These are phyloP conservation scores for Caenorhabditis wallacei DNA, from an alignment of 2,888 invertebrate genomes.

Conservation along the genomic window DNA sequence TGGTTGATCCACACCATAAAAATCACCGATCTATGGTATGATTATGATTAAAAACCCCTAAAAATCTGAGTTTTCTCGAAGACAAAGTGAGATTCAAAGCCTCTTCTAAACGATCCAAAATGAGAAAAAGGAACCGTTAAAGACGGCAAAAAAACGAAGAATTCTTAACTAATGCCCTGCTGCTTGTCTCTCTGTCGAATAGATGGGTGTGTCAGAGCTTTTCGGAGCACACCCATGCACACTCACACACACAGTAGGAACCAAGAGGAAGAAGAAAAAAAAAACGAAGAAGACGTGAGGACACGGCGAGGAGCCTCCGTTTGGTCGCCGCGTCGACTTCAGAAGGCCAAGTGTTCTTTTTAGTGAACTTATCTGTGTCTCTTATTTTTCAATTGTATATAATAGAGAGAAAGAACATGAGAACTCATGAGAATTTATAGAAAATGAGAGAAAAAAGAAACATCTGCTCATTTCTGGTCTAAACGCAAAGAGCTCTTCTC, in stretches of 20 bases:
- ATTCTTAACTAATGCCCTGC: constrained; percentile 15
- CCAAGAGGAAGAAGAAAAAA: constrained; percentile 7
- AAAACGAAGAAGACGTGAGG: constrained; percentile 13
- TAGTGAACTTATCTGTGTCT: constrained; percentile 22
- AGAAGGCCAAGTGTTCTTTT: constrained; percentile 59
- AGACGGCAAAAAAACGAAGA: not conserved
- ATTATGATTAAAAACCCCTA: no score
- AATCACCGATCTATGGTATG: no score
- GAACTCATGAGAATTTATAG: constrained; percentile 17
- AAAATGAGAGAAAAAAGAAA: constrained; percentile 35
- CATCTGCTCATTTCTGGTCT: constrained; percentile 39
- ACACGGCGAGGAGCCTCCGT: constrained; percentile 36
- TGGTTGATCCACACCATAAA: no score
- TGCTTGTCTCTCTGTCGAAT: constrained; percentile 7
- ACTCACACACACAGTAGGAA: constrained; percentile 23
- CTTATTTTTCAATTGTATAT: not conserved
- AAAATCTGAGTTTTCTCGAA: no score
- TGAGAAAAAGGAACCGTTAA: not conserved
- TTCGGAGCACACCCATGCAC: constrained; percentile 3
- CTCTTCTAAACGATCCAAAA: not conserved
- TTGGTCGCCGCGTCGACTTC: constrained; percentile 47
- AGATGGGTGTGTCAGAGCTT: constrained; percentile 17
- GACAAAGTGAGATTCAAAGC: no score
- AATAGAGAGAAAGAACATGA: constrained; percentile 10
- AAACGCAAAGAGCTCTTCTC: constrained; percentile 6